Evolutionary conservation across 1,140 invertebrate species (phyloP).

Genomic region (Aphelenchoides fujianensis): DNA sequence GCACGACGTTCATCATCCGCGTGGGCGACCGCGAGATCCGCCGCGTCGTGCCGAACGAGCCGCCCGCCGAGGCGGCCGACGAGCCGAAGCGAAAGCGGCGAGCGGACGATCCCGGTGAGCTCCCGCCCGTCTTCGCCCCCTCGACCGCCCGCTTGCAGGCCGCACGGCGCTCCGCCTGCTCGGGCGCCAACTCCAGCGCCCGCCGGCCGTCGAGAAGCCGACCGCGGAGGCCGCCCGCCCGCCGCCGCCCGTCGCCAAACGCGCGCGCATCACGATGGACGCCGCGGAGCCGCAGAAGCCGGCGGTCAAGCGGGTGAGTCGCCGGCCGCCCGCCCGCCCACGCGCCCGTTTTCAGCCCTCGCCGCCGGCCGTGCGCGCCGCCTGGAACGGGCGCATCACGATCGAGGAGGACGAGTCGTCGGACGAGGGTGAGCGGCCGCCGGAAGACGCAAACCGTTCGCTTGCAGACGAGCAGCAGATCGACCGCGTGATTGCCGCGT

Average conservation of each 20-base stretch:
- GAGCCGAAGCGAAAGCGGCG: slow-evolving; percentile 2
- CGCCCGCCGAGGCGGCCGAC: neutral
- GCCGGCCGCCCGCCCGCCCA: too few relatives aligned
- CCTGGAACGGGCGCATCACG: slow-evolving; percentile 43
- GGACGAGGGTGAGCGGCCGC: slow-evolving; percentile 40
- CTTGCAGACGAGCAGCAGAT: neutral
- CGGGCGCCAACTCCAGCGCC: neutral
- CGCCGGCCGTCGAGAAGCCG: neutral
- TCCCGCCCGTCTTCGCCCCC: neutral
- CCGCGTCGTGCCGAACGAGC: neutral
- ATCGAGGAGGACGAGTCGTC: slow-evolving; percentile 40
- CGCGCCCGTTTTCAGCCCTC: neutral
- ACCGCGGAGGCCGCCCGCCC: neutral
- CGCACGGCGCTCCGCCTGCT: neutral
- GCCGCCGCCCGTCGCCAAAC: too few relatives aligned
- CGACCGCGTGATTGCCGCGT: slow-evolving; percentile 17
- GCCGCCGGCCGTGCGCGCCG: slow-evolving; percentile 32
- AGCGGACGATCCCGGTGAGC: slow-evolving; percentile 16
- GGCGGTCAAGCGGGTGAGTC: too few relatives aligned
- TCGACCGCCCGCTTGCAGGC: neutral
- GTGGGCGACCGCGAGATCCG: neutral
- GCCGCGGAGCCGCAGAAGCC: too few relatives aligned
- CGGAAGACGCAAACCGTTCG: slow-evolving; percentile 12
- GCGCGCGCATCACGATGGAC: too few relatives aligned
- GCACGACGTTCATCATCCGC: neutral